A percentile compares a stretch with the other conserved stretches of the same genome.
Conservation (phyloP, 2,113 vertebrate species). For the Megaceryle maxima region DNA sequence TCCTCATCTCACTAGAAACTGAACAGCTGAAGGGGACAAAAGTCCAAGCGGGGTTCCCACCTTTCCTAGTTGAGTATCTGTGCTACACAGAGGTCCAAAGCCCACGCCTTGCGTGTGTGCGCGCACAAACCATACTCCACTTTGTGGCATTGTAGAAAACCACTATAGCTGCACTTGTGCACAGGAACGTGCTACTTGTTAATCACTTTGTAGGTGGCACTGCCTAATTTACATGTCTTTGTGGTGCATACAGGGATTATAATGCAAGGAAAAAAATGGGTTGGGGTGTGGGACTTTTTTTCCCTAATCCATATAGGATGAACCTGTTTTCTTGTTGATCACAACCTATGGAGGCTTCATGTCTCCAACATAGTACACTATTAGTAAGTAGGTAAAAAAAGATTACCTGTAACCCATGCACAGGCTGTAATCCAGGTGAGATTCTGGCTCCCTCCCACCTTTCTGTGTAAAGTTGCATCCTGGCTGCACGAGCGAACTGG, state of each 20-base stretch:
- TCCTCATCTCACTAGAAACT: background rate
- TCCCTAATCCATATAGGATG: background rate
- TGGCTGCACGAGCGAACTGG: background rate
- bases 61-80: background rate
- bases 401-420: background rate
- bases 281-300: background rate
- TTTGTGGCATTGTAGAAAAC: background rate
- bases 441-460: background rate
- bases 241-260: background rate
- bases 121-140: background rate
- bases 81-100: rapidly evolving
- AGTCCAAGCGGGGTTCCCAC: background rate
- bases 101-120: rapidly evolving
- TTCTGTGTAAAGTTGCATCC: background rate
- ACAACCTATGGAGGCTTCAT: background rate
- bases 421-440: background rate
- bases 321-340: background rate
- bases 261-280: background rate
- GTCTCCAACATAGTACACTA: rapidly evolving
- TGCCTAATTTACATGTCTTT: background rate
- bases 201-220: background rate
- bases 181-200: background rate
- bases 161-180: background rate
- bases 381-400: background rate
- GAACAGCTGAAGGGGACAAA: background rate